Conservation (phyloP, 2,888 invertebrate species). For the Zaprionus lineosus region DNA sequence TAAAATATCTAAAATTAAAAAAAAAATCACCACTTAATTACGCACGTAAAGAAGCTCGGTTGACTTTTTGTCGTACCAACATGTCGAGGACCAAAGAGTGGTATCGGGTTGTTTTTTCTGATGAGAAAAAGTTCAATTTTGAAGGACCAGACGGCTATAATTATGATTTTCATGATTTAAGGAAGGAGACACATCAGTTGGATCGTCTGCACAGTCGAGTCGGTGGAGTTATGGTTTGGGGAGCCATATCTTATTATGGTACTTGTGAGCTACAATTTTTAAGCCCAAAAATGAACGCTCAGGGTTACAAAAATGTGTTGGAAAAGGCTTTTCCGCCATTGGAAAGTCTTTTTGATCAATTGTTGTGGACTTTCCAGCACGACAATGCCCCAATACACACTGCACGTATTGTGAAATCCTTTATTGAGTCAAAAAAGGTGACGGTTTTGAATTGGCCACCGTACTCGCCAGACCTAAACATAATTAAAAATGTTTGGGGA, state of each 20-base stretch:
- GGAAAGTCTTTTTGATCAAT: not conserved
- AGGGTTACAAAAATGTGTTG: not conserved
- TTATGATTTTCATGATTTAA: too few species aligned
- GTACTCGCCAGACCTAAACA: slow-evolving; percentile 1
- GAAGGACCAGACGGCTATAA: too few species aligned
- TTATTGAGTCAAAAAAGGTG: not conserved
- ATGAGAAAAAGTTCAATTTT: too few species aligned
- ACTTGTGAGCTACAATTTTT: slow-evolving; percentile 10
- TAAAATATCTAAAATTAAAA: slow-evolving; percentile 2
- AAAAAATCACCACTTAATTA: slow-evolving; percentile 8
- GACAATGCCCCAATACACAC: slow-evolving; percentile 2
- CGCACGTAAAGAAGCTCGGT: too few species aligned
- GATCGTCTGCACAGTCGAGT: not conserved
- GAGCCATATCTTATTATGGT: not conserved
- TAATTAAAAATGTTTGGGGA: slow-evolving; percentile 1
- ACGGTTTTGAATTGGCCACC: not conserved
- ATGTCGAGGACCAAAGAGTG: too few species aligned
- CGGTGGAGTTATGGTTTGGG: not conserved
- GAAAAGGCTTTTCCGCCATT: slow-evolving; percentile 2
- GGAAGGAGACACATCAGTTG: not conserved
- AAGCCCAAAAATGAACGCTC: not conserved
- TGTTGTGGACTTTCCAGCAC: slow-evolving; percentile 1
- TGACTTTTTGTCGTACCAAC: too few species aligned
- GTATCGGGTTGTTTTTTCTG: too few species aligned
- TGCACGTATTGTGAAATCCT: slow-evolving; percentile 1